Evolutionary conservation across 1,140 invertebrate genomes (phyloP).

Genomic region (Trachelipus rathkii): DNA sequence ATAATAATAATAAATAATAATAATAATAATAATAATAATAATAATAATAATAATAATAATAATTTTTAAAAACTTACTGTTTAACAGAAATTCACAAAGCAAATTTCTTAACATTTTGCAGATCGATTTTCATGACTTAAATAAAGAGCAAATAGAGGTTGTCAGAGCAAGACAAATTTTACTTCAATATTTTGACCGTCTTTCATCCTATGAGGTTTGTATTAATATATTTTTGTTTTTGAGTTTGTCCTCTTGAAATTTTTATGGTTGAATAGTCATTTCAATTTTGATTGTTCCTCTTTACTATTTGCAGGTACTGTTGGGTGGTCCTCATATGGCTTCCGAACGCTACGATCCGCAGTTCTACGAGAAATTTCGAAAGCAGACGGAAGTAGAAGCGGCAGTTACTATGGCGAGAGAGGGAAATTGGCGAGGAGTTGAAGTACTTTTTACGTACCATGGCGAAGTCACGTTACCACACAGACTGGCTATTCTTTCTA

Average conservation of each 20-base stretch:
- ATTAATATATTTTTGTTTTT: too few species aligned
- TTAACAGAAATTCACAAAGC: not conserved
- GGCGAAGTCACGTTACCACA: slow-evolving; percentile 61
- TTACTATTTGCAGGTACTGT: slow-evolving; percentile 18
- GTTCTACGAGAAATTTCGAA: slow-evolving; percentile 36
- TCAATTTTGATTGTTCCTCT: not conserved
- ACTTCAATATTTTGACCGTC: slow-evolving; percentile 61
- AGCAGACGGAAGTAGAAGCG: slow-evolving; percentile 33
- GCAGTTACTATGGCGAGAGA: slow-evolving; percentile 60
- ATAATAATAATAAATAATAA: too few species aligned
- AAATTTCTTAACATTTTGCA: slow-evolving; percentile 38
- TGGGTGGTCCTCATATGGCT: slow-evolving; percentile 31
- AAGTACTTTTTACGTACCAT: slow-evolving; percentile 67
- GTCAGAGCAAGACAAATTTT: slow-evolving; percentile 59
- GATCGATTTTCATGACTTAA: slow-evolving; percentile 52
- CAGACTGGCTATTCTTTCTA: slow-evolving; percentile 66
- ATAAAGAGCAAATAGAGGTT: slow-evolving; percentile 59
- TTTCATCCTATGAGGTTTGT: slow-evolving; percentile 62
- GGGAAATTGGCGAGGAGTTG: slow-evolving; percentile 58
- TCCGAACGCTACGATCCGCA: slow-evolving; percentile 35
- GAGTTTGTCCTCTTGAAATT: too few species aligned
- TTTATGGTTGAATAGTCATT: too few species aligned
- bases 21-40: too few species aligned
- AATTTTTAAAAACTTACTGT: too few species aligned
- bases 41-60: too few species aligned